These are phyloP conservation scores for Amazona vittata DNA, from an alignment of 2,113 vertebrate species.

Conservation along the genomic window DNA sequence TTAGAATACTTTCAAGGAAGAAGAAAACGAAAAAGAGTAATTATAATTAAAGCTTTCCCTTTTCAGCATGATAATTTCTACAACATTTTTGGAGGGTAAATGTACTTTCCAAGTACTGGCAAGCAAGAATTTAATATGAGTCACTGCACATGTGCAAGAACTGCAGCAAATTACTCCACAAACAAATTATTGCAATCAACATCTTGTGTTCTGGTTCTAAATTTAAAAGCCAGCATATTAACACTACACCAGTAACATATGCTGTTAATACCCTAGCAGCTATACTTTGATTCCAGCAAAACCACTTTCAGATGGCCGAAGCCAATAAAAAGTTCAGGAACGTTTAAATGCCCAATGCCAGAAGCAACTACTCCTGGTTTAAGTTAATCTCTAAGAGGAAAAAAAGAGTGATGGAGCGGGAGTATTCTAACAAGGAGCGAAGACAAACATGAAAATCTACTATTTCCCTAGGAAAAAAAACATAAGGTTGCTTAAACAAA, in stretches of 20 bases:
- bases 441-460: neutral
- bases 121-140: conserved; percentile 75
- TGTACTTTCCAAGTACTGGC: conserved; percentile 51
- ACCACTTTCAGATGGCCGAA: conserved; percentile 71
- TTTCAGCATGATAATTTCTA: conserved; percentile 57
- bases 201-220: conserved; percentile 81
- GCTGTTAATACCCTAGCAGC: conserved; percentile 70
- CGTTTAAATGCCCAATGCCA: neutral
- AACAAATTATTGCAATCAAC: conserved; percentile 83
- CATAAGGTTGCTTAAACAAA: neutral
- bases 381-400: neutral
- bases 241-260: conserved; percentile 72
- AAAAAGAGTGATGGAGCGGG: neutral
- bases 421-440: neutral
- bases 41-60: conserved; percentile 66
- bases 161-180: conserved; percentile 77
- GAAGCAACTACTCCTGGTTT: neutral
- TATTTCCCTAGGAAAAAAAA: neutral
- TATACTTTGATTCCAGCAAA: conserved; percentile 67
- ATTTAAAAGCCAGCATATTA: conserved; percentile 79
- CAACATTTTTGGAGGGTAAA: conserved; percentile 73
- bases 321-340: conserved; percentile 41
- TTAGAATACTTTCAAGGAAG: conserved; percentile 33
- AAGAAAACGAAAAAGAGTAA: conserved; percentile 45
- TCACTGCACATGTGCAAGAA: conserved; percentile 78